Evolutionary conservation across 1,140 invertebrate genomes (phyloP).

Genomic region (Daktulosphaira vitifoliae): DNA sequence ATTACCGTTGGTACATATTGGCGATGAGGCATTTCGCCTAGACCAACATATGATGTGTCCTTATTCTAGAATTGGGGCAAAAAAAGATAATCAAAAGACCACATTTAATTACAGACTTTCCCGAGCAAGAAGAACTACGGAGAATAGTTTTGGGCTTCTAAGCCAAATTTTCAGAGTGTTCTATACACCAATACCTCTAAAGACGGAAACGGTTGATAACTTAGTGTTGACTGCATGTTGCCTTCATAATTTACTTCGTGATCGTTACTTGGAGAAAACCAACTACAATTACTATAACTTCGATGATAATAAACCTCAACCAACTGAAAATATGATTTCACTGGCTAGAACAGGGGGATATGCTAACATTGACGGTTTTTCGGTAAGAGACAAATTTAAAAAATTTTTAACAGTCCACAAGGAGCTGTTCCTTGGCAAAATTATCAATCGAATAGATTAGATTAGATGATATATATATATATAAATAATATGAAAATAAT

Average conservation of each 20-base stretch:
- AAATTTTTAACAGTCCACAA: too few relatives aligned
- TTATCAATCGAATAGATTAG: too few relatives aligned
- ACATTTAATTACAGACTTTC: too few relatives aligned
- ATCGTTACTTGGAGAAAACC: background rate
- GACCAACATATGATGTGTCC: slow-evolving; percentile 14
- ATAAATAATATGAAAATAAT: slow-evolving; percentile 11
- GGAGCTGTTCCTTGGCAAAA: too few relatives aligned
- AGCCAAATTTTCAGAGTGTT: too few relatives aligned
- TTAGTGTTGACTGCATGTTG: background rate
- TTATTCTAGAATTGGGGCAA: slow-evolving; percentile 6
- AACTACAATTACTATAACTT: background rate
- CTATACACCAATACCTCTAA: background rate
- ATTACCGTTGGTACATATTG: too few relatives aligned
- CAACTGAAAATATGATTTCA: too few relatives aligned
- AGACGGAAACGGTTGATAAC: background rate
- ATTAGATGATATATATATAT: too few relatives aligned
- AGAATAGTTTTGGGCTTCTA: slow-evolving; percentile 8
- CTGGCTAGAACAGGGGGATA: slow-evolving; percentile 3
- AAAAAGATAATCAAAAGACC: slow-evolving; percentile 36
- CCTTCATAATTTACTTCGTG: background rate
- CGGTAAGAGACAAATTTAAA: background rate
- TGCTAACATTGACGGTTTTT: background rate
- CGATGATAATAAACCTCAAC: too few relatives aligned
- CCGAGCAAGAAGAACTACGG: slow-evolving; percentile 8
- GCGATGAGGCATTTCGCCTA: too few relatives aligned